Conservation (phyloP, 2,888 invertebrate genomes). For the Drosophila atripex region DNA sequence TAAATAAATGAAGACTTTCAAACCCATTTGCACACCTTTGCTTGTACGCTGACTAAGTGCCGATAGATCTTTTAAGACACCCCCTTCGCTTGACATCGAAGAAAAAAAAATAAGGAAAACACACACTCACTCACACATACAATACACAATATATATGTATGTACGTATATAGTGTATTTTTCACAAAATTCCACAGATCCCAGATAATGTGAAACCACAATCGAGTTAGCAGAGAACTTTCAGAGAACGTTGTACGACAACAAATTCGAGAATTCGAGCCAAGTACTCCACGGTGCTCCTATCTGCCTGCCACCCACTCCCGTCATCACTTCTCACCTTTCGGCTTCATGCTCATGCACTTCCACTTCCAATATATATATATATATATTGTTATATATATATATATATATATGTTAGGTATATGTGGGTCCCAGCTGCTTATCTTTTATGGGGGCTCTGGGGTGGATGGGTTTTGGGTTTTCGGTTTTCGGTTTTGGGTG, state of each 20-base stretch:
- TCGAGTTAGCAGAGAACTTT: conserved; percentile 58
- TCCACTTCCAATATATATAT: conserved; percentile 13
- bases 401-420: conserved; percentile 1
- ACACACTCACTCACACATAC: conserved; percentile 9
- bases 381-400: conserved; percentile 17
- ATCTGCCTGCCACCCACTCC: conserved; percentile 37
- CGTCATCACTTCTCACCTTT: conserved; percentile 4
- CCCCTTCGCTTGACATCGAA: neutral
- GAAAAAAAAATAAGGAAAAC: neutral
- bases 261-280: conserved; percentile 49
- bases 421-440: conserved; percentile 54
- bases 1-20: too few species aligned
- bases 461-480: conserved; percentile 26
- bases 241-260: conserved; percentile 44
- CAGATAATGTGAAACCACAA: conserved; percentile 65
- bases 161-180: conserved; percentile 19
- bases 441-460: conserved; percentile 56
- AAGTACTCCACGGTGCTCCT: conserved; percentile 52
- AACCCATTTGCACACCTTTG: conserved; percentile 30
- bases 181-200: conserved; percentile 58
- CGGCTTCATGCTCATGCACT: conserved; percentile 3
- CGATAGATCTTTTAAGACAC: conserved; percentile 37
- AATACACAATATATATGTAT: neutral
- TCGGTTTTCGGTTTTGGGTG: neutral
- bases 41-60: conserved; percentile 43